Evolutionary conservation across 2,113 vertebrate genomes (phyloP), one percentile per base, ranked within the genome.

Genomic region (Rissa tridactyla): DNA sequence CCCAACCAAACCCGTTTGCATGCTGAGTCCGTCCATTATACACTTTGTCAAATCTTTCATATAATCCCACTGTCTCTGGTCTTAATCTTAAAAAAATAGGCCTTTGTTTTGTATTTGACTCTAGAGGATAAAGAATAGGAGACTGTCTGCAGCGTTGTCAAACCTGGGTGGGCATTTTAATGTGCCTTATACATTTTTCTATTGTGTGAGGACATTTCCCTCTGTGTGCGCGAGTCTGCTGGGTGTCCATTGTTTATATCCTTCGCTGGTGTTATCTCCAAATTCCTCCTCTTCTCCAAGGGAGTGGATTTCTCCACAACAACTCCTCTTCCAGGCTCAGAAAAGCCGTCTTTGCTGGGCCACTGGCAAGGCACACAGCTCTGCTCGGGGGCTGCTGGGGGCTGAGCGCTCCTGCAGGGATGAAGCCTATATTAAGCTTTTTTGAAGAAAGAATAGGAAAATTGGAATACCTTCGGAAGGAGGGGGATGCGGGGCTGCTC

Each of bases 81-180:
- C 90, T 64, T 75, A 94, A 96, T 97, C 97, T 96, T 94, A 90
- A 95, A 86, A 97, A 94, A 98, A 94, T 82, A 96, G 81, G 47
- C 52, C 82, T 96, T 88, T 89, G 86, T 96, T 97, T 86, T 94
- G 54, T 73, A 21, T 79, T 91, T 69, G 60, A 69, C 96, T 96
- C 95, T 19, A 54, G 93, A 95, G 85, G 82, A 96, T 93, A 96
- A 95, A 95, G 66, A 81, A 66, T 66, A 93, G 38, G 88, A 96
- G 76, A 81, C 81, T 88, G 90, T 77, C 95, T 70, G 58, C 72
- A 83, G 38, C 15, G 49, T 71, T 80, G 79, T 93, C 55, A 95
- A 88, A 94, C 78, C 64, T 96, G 82, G 75, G 93, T 94, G 94
- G 96, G 93, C 86, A 76, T 89, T 95, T 95, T 94, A 90, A 91